A percentile compares a stretch with the other conserved stretches of the same genome.
Evolutionary conservation across 2,888 invertebrate species (phyloP).

Genomic region (Eretmocerus hayati): DNA sequence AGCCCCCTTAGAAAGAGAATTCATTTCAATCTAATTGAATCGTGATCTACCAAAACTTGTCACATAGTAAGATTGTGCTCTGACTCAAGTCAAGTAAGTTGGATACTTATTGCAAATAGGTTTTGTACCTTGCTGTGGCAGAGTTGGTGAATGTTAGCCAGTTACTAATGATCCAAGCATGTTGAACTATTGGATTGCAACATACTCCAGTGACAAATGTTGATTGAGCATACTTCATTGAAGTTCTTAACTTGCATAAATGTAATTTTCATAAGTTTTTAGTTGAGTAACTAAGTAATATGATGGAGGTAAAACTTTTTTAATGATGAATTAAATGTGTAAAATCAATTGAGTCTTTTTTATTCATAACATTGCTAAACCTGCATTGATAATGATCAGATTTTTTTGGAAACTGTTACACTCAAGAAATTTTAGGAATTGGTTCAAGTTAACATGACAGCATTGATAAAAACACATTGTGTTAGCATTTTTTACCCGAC

Average conservation of each 20-base stretch:
- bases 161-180: constrained; percentile 15
- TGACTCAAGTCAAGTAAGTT: constrained; percentile 25
- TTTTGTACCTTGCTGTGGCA: constrained; percentile 23
- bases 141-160: constrained; percentile 8
- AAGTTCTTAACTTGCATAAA: constrained; percentile 18
- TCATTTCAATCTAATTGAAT: constrained; percentile 9
- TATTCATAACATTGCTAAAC: constrained; percentile 16
- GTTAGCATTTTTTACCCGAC: constrained; percentile 53
- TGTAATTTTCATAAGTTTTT: constrained; percentile 32
- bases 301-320: constrained; percentile 40
- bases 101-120: constrained; percentile 29
- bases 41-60: constrained; percentile 15
- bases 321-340: constrained; percentile 38
- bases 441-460: too few species aligned
- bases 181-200: too few species aligned
- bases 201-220: too few species aligned
- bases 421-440: too few species aligned
- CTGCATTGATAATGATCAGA: too few species aligned
- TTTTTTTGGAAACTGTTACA: too few species aligned
- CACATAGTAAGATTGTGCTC: constrained; percentile 3
- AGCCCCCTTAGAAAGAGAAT: constrained; percentile 9
- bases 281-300: constrained; percentile 39
- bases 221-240: too few species aligned
- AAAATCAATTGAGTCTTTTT: constrained; percentile 27
- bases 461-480: too few species aligned